A percentile compares a stretch with the other conserved stretches of the same genome.
Evolutionary conservation across 2,888 invertebrate genomes (phyloP).

Genomic region (Parnassius apollo): DNA sequence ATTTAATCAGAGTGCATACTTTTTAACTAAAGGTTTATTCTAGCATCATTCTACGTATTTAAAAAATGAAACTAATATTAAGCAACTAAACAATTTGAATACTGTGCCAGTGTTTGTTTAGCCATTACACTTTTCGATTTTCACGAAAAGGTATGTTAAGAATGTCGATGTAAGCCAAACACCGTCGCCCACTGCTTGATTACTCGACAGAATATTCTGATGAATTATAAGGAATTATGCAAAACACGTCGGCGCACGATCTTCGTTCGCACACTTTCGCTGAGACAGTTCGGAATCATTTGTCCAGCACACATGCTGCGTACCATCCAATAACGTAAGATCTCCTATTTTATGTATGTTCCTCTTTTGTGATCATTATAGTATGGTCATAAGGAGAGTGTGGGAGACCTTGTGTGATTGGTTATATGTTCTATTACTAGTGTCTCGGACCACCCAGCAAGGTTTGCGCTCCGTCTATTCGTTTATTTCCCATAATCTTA

Average conservation of each 20-base stretch:
- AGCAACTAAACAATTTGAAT: conserved; percentile 19
- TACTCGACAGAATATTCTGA: conserved; percentile 55
- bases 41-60: not conserved
- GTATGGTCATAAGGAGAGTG: conserved; percentile 29
- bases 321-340: conserved; percentile 44
- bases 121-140: conserved; percentile 21
- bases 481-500: conserved; percentile 68
- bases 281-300: conserved; percentile 69
- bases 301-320: conserved; percentile 36
- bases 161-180: conserved; percentile 20
- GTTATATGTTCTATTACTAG: conserved; percentile 50
- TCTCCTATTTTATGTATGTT: conserved; percentile 33
- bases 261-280: conserved; percentile 72
- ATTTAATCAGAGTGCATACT: not conserved
- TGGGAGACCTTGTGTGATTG: conserved; percentile 50
- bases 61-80: too few species aligned
- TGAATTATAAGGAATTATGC: conserved; percentile 70
- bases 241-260: conserved; percentile 45
- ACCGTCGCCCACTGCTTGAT: conserved; percentile 62
- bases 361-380: conserved; percentile 27
- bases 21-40: conserved; percentile 5
- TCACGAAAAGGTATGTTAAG: conserved; percentile 16
- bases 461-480: conserved; percentile 52
- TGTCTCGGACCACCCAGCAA: conserved; percentile 63
- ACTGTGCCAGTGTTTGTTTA: conserved; percentile 20